Evolutionary conservation across 2,797 vertebrate genomes (phyloP), one percentile per base, ranked within the genome.

Genomic region (Neosilurus mollespiculum): DNA sequence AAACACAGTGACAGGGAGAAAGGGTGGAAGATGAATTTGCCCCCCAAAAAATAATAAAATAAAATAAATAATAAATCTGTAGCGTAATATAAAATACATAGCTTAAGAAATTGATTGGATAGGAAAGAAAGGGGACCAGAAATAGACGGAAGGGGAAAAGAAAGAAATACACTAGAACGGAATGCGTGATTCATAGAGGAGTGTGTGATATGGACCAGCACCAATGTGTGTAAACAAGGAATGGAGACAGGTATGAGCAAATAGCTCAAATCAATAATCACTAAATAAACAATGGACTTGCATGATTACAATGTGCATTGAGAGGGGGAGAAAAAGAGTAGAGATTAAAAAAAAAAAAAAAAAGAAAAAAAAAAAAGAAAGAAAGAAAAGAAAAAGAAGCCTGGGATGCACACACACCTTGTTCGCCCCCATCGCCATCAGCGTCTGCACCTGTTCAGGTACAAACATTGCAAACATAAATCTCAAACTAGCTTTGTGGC

Each of bases 401-500:
- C 79, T 83, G 22, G 65, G 58, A 59, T 88, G 92, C 90, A 88
- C 76, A 91, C 94, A 94, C 93, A 95, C 94, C 94, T 95, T 94
- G 93, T 92, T 91, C 94, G 92, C 92, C 94, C 93, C 94, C 94
- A 94, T 93, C 95, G 92, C 92, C 94, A 91, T 94, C 94, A 88
- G 92, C 93, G 86, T 95, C 94, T 93, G 94, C 94, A 94, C 94
- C 94, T 95, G 94, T 93, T 88, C 91, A 94, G 91, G 93, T 90
- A 93, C 90, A 93, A 87, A 94, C 84, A 93, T 26, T 80, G 78
- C 56, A 85, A 83, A 86, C 78, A 81, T 86, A 4, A 88, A 85
- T 84, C 83, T 85, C 70, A 87, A 61, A 10, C 76, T 85, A 58
- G 70, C 49, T 81, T 72, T 59, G 37, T 2, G 59, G 81, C 69